Evolutionary conservation across 2,888 invertebrate genomes (phyloP).

Genomic region (Dynastes hyllus): DNA sequence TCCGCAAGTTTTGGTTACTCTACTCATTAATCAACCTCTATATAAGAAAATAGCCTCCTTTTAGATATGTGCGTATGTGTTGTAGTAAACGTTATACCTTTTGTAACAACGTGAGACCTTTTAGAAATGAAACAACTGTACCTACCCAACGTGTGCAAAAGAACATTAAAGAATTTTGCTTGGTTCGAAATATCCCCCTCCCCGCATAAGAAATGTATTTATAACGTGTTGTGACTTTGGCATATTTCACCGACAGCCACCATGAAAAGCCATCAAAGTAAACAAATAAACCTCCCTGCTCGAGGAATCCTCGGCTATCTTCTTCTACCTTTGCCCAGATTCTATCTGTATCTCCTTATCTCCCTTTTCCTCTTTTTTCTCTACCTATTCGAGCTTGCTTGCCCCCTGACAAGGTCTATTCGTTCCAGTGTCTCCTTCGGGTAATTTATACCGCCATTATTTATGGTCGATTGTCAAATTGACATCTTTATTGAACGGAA

Average conservation of each 20-base stretch:
- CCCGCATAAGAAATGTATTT: conserved; percentile 16
- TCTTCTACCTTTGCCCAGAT: conserved; percentile 19
- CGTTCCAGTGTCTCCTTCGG: conserved; percentile 42
- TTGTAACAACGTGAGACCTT: no score
- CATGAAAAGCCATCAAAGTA: conserved; percentile 51
- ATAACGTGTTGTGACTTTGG: conserved; percentile 54
- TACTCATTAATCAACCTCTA: no score
- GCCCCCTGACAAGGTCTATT: conserved; percentile 40
- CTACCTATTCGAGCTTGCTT: conserved; percentile 25
- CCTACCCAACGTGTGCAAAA: conserved; percentile 44
- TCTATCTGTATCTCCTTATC: background rate
- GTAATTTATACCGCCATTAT: conserved; percentile 40
- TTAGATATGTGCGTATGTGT: no score
- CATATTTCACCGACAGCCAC: conserved; percentile 53
- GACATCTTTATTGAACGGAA: conserved; percentile 40
- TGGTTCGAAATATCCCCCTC: no score
- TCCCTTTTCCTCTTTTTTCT: conserved; percentile 34
- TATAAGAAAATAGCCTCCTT: no score
- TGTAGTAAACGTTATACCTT: no score
- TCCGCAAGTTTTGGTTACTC: no score
- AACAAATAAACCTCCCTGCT: conserved; percentile 49
- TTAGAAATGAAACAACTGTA: conserved; percentile 41
- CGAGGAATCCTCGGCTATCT: conserved; percentile 18
- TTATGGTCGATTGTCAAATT: conserved; percentile 41
- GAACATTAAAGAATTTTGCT: conserved; percentile 51